Conservation (phyloP, 2,113 vertebrate species). For the Puntigrus tetrazona region DNA sequence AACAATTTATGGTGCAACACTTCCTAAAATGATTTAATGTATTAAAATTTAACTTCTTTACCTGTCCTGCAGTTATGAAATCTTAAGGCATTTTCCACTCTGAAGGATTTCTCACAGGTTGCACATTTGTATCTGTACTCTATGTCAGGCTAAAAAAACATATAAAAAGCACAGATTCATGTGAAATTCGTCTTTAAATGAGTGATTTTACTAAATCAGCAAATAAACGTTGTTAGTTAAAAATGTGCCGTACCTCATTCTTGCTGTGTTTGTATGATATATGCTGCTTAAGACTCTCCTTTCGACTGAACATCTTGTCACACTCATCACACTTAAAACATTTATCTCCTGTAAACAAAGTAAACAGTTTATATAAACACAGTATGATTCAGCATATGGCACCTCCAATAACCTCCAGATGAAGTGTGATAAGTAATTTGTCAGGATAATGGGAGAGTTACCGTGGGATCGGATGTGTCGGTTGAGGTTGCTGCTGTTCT, state of each 20-base stretch:
- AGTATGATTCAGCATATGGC: background rate
- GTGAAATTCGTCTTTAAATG: background rate
- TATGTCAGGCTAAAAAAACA: conserved; percentile 78
- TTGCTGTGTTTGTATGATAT: conserved; percentile 99
- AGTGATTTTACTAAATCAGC: background rate
- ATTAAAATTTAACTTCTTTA: conserved; percentile 52
- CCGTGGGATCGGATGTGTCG: conserved; percentile 94
- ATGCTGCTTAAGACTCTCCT: conserved; percentile 97
- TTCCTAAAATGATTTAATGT: background rate
- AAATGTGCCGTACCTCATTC: conserved; percentile 76
- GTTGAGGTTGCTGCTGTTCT: conserved; percentile 99
- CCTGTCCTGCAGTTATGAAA: conserved; percentile 99
- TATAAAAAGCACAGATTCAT: background rate
- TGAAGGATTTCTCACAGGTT: conserved; percentile 93
- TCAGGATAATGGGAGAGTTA: conserved; percentile 58
- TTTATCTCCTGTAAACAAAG: conserved; percentile 83
- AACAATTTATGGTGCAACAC: background rate
- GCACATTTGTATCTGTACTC: conserved; percentile 90
- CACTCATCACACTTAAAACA: conserved; percentile 98
- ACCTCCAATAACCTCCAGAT: background rate
- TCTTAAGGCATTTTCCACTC: conserved; percentile 91
- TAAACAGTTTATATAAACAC: conserved; percentile 3
- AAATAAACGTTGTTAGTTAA: background rate
- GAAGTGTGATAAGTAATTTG: too few species aligned
- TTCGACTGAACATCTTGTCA: conserved; percentile 97